phyloP scores from a whole-genome alignment of 2,113 vertebrate species.

The Psettodes erumei region DNA sequence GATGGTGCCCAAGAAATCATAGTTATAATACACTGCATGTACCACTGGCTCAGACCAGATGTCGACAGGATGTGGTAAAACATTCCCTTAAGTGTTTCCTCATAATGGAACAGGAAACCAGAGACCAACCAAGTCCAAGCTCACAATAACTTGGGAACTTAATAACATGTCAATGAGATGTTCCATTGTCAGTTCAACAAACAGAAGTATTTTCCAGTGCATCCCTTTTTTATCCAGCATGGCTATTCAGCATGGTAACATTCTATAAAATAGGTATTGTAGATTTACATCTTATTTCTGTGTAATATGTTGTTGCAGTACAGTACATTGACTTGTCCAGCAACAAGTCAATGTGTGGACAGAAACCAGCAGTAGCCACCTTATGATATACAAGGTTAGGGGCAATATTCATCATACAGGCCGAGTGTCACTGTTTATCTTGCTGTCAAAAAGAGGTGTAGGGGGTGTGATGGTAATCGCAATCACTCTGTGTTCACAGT shows the following conservation, averaged over 20 bases:
- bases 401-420: slow-evolving; percentile 53
- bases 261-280: slow-evolving; percentile 33
- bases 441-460: slow-evolving; percentile 14
- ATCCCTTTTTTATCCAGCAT: slow-evolving; percentile 68
- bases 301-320: slow-evolving; percentile 30
- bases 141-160: slow-evolving; percentile 41
- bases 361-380: slow-evolving; percentile 47
- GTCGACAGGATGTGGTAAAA: slow-evolving; percentile 49
- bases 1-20: slow-evolving; percentile 20
- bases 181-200: slow-evolving; percentile 49
- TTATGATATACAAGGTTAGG: slow-evolving; percentile 44
- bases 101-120: slow-evolving; percentile 46
- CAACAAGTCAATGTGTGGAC: slow-evolving; percentile 20
- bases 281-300: slow-evolving; percentile 43
- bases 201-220: slow-evolving; percentile 70
- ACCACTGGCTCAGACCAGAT: slow-evolving; percentile 35
- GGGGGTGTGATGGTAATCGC: slow-evolving; percentile 24
- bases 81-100: slow-evolving; percentile 47
- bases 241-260: slow-evolving; percentile 39
- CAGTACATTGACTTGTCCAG: slow-evolving; percentile 33
- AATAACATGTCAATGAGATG: slow-evolving; percentile 43
- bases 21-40: slow-evolving; percentile 15
- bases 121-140: slow-evolving; percentile 35
- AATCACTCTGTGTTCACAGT: slow-evolving; percentile 32
- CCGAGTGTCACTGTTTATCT: slow-evolving; percentile 37